Percentiles rank a stretch among this genome's conserved stretches.
phyloP scores from a whole-genome alignment of 2,113 vertebrate species.

The Embiotoca jacksoni region DNA sequence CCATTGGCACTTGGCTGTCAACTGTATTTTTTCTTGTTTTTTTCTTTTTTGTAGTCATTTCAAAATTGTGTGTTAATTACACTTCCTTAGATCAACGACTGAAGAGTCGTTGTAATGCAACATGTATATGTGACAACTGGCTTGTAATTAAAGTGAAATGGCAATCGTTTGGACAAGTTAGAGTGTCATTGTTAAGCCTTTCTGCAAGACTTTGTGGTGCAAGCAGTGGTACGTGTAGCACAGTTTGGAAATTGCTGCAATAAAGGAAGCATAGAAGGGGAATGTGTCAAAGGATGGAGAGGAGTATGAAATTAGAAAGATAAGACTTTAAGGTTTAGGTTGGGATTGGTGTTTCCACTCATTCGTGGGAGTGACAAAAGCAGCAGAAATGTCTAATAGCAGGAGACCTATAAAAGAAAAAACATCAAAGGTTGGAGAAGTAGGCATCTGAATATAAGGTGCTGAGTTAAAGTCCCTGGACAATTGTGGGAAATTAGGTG shows the following conservation, averaged over 20 bases:
- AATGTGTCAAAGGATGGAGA: neutral
- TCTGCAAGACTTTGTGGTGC: too few species aligned
- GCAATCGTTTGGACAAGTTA: too few species aligned
- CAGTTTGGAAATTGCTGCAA: neutral
- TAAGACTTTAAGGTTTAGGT: neutral
- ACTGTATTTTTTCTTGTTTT: too few species aligned
- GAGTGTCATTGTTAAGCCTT: too few species aligned
- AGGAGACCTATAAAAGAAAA: neutral
- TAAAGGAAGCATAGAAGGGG: neutral
- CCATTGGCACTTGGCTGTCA: too few species aligned
- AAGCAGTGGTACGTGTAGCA: too few species aligned
- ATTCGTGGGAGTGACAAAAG: slow-evolving; percentile 19
- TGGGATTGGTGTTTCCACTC: neutral
- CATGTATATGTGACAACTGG: too few species aligned
- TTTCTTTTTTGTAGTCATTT: too few species aligned
- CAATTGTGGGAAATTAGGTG: slow-evolving; percentile 18
- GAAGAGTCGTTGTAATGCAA: too few species aligned
- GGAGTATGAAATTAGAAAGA: neutral
- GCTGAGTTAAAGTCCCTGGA: slow-evolving; percentile 6
- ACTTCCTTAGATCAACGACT: too few species aligned
- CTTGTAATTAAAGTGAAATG: too few species aligned
- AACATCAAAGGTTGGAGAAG: neutral
- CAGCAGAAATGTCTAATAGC: neutral
- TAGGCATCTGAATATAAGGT: neutral
- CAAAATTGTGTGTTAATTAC: too few species aligned